Evolutionary conservation across 2,888 invertebrate species (phyloP).

Genomic region (Cremastobaeus sp.): DNA sequence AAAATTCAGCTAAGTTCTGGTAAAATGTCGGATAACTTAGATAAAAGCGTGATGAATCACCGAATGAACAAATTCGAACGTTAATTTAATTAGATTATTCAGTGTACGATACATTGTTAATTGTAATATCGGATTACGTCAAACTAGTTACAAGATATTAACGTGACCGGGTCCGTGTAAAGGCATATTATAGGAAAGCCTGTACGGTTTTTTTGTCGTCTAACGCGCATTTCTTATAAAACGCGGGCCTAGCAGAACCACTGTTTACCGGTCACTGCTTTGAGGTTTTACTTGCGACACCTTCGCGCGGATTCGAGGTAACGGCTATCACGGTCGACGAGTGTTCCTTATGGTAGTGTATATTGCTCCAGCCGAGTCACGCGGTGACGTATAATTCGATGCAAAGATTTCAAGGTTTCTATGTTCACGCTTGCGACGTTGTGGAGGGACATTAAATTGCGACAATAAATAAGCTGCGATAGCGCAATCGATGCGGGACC

Average conservation of each 20-base stretch:
- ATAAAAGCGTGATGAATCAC: conserved; percentile 38
- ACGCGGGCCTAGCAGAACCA: conserved; percentile 28
- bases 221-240: conserved; percentile 33
- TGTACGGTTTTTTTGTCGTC: conserved; percentile 51
- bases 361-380: conserved; percentile 61
- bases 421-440: conserved; percentile 28
- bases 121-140: conserved; percentile 51
- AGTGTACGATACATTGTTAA: conserved; percentile 23
- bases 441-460: conserved; percentile 28
- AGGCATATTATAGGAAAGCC: conserved; percentile 37
- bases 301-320: conserved; percentile 55
- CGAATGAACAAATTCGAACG: conserved; percentile 39
- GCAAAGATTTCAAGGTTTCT: conserved; percentile 66
- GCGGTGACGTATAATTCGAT: conserved; percentile 63
- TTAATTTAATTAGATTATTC: conserved; percentile 41
- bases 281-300: conserved; percentile 58
- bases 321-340: conserved; percentile 63
- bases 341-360: conserved; percentile 63
- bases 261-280: conserved; percentile 49
- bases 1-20: conserved; percentile 6
- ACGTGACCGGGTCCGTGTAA: conserved; percentile 3
- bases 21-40: conserved; percentile 16
- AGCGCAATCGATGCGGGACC: not conserved
- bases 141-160: conserved; percentile 32
- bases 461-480: conserved; percentile 12